These are phyloP conservation scores for Acanthacorydalis orientalis DNA, from an alignment of 2,888 invertebrate genomes.

Conservation along the genomic window DNA sequence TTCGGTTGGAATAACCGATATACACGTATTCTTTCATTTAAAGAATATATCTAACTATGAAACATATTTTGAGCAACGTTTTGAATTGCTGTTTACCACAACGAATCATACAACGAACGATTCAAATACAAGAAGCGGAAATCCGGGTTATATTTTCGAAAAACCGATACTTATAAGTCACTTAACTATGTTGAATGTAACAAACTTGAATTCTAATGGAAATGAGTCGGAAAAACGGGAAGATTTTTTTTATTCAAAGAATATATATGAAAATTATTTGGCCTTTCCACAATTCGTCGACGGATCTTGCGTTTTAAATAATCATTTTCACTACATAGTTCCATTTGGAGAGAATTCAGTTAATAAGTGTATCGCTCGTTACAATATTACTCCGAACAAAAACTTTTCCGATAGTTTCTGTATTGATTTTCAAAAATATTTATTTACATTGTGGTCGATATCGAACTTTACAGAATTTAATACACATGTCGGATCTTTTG, in stretches of 20 bases:
- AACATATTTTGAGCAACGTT: background rate
- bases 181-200: constrained; percentile 7
- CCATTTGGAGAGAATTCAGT: constrained; percentile 33
- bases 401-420: constrained; percentile 12
- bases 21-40: constrained; percentile 17
- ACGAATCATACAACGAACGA: constrained; percentile 12
- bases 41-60: background rate
- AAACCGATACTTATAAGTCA: constrained; percentile 39
- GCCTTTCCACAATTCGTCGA: constrained; percentile 25
- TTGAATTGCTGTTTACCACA: background rate
- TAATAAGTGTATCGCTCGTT: constrained; percentile 25
- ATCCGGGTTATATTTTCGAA: constrained; percentile 55
- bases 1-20: constrained; percentile 23
- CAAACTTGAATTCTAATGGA: constrained; percentile 20
- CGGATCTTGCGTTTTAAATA: constrained; percentile 27
- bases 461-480: constrained; percentile 18
- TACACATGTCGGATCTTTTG: constrained; percentile 28
- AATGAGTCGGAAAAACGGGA: constrained; percentile 10
- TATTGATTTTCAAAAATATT: constrained; percentile 17
- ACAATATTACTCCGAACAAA: constrained; percentile 9
- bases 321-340: constrained; percentile 21
- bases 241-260: constrained; percentile 13
- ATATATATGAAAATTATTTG: constrained; percentile 19
- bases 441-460: constrained; percentile 18
- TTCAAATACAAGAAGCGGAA: constrained; percentile 40